These are phyloP conservation scores for Malurus elegans DNA, from an alignment of 2,113 vertebrate species.

Conservation along the genomic window DNA sequence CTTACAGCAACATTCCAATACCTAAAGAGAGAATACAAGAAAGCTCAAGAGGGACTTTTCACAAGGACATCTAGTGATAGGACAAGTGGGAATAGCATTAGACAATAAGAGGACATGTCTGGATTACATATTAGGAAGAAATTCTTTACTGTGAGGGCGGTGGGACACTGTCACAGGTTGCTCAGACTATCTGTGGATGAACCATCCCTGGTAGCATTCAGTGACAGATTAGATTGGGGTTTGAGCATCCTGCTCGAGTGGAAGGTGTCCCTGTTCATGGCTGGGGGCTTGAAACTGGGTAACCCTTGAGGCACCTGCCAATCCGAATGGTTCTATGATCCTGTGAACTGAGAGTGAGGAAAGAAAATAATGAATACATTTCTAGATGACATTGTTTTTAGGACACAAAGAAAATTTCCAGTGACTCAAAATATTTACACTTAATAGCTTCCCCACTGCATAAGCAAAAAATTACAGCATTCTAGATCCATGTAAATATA, in stretches of 20 bases:
- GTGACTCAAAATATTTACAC: neutral
- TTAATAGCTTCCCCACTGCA: neutral
- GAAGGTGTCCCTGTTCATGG: neutral
- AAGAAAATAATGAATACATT: neutral
- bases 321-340: neutral
- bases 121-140: neutral
- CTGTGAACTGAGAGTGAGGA: neutral
- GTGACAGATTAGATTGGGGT: rapidly evolving
- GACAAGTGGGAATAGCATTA: neutral
- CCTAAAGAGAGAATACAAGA: neutral
- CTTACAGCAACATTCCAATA: neutral
- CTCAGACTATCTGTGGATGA: neutral
- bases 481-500: neutral
- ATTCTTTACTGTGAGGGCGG: rapidly evolving
- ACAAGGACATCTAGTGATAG: neutral
- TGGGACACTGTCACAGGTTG: neutral
- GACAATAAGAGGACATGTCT: neutral
- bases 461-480: neutral
- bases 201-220: neutral
- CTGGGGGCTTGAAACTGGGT: neutral
- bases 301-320: neutral
- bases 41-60: neutral
- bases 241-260: neutral
- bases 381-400: neutral
- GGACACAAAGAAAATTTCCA: neutral